Evolutionary conservation across 2,888 invertebrate genomes (phyloP).

Genomic region (Phyto melanocephala): DNA sequence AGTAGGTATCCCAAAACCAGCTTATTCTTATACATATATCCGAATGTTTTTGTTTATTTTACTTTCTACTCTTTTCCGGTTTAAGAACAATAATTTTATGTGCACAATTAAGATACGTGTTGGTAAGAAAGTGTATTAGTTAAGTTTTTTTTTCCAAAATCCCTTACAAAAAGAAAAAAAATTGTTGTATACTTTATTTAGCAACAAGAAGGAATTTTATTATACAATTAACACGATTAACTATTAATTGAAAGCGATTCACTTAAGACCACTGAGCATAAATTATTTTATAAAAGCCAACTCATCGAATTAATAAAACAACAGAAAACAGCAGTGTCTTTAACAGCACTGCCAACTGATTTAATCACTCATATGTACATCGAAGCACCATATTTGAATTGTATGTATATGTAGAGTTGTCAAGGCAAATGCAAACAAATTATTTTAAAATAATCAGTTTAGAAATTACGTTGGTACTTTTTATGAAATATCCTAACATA

Average conservation of each 20-base stretch:
- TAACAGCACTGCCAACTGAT: not conserved
- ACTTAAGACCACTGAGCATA: constrained; percentile 50
- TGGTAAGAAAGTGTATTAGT: not conserved
- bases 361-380: not conserved
- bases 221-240: constrained; percentile 62
- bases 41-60: not conserved
- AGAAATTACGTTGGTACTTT: too few relatives aligned
- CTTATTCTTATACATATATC: not conserved
- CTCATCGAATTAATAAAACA: not conserved
- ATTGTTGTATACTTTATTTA: not conserved
- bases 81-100: not conserved
- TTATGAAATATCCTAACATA: too few relatives aligned
- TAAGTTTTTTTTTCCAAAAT: not conserved
- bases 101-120: not conserved
- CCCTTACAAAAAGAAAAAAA: not conserved
- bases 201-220: constrained; percentile 44
- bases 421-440: too few relatives aligned
- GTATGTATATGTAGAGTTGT: not conserved
- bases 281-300: constrained; percentile 38
- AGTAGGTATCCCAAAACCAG: not conserved
- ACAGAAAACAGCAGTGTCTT: not conserved
- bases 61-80: not conserved
- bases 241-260: constrained; percentile 61
- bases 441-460: too few relatives aligned
- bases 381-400: too few relatives aligned